phyloP scores from a whole-genome alignment of 2,888 invertebrate genomes.

The Drosophila percnosoma region DNA sequence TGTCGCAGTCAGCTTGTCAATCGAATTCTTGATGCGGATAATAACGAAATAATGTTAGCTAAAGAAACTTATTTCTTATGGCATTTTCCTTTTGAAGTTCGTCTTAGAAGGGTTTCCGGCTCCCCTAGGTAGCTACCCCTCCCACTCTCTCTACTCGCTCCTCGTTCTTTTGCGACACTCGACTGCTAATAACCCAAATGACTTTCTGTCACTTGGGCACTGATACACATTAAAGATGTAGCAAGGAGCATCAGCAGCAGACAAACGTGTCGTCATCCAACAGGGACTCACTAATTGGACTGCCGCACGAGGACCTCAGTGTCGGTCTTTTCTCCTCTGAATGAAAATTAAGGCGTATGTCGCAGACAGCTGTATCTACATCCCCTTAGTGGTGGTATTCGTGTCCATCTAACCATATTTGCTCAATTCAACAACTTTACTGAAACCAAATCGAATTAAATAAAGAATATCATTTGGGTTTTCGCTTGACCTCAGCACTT shows the following conservation, averaged over 20 bases:
- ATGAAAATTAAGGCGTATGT: conserved; percentile 13
- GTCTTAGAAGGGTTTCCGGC: conserved; percentile 57
- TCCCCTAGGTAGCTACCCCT: background rate
- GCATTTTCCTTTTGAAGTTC: conserved; percentile 61
- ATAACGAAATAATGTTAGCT: conserved; percentile 80
- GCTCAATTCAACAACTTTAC: background rate
- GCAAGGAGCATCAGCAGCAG: conserved; percentile 5
- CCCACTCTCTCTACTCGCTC: background rate
- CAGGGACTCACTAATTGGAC: conserved; percentile 53
- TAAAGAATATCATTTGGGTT: background rate
- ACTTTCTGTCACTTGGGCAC: conserved; percentile 71
- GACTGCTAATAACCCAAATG: conserved; percentile 75
- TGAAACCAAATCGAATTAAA: background rate
- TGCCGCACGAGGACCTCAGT: conserved; percentile 22
- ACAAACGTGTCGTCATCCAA: conserved; percentile 26
- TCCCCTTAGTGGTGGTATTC: background rate
- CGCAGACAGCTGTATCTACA: conserved; percentile 3
- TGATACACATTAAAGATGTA: conserved; percentile 38
- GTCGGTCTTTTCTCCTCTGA: conserved; percentile 1
- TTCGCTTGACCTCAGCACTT: background rate
- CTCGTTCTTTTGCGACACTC: conserved; percentile 27
- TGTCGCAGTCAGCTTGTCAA: conserved; percentile 59
- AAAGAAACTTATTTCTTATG: conserved; percentile 58
- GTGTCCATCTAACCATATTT: conserved; percentile 4
- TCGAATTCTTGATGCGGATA: conserved; percentile 79